A percentile compares a stretch with the other conserved stretches of the same genome.
Evolutionary conservation across 2,113 vertebrate genomes (phyloP).

Genomic region (Naja naja): DNA sequence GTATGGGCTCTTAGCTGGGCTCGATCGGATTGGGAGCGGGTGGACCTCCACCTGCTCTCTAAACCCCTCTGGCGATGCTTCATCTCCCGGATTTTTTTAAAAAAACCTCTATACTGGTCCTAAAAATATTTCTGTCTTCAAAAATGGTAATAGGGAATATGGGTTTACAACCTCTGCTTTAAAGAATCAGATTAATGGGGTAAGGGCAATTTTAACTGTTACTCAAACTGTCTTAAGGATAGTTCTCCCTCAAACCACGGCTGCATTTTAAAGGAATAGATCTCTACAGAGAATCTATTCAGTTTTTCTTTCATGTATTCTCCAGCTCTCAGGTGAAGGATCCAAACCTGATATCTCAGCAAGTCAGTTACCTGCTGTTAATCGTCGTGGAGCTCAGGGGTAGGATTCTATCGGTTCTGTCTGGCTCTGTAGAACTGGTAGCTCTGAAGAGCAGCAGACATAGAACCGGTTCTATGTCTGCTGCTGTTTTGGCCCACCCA

Average conservation of each 20-base stretch:
- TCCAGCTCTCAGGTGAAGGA: not conserved
- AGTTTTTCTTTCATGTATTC: not conserved
- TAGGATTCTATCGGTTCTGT: no score
- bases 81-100: no score
- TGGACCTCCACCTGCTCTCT: no score
- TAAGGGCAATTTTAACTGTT: conserved; percentile 24
- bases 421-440: no score
- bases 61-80: no score
- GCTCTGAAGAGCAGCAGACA: no score
- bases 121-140: not conserved
- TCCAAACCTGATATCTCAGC: not conserved
- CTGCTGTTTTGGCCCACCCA: no score
- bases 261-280: not conserved
- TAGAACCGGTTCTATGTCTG: no score
- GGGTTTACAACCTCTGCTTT: not conserved
- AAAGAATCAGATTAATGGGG: not conserved
- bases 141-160: not conserved
- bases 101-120: not conserved
- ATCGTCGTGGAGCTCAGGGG: not conserved
- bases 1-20: no score
- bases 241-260: not conserved
- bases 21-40: no score
- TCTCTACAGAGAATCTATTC: not conserved
- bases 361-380: not conserved
- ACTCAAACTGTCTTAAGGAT: conserved; percentile 12